phyloP scores from a whole-genome alignment of 2,797 vertebrate genomes.

The Amphiprion clarkii region DNA sequence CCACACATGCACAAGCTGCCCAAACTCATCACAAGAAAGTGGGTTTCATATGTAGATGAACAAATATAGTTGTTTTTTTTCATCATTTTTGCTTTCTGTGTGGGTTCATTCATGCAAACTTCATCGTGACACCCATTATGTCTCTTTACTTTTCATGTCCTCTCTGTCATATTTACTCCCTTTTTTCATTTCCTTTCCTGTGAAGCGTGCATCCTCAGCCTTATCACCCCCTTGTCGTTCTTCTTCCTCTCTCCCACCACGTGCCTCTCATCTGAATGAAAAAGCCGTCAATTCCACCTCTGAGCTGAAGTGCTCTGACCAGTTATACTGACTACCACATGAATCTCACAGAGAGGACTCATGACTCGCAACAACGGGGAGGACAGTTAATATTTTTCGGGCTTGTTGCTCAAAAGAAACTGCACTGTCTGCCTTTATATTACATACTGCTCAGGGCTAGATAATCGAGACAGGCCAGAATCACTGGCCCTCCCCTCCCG shows the following conservation, averaged over 20 bases:
- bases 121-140: constrained; percentile 25
- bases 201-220: constrained; percentile 42
- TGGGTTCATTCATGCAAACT: constrained; percentile 37
- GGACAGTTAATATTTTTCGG: constrained; percentile 44
- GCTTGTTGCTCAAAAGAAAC: constrained; percentile 41
- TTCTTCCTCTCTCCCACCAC: constrained; percentile 4
- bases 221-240: constrained; percentile 32
- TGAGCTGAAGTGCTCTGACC: constrained; percentile 40
- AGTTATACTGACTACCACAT: constrained; percentile 63
- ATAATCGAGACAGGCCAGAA: constrained; percentile 15
- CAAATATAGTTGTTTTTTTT: constrained; percentile 24
- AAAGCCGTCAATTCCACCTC: constrained; percentile 32
- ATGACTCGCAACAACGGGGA: constrained; percentile 38
- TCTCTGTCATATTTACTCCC: constrained; percentile 36
- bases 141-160: constrained; percentile 21
- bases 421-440: constrained; percentile 16
- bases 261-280: constrained; percentile 54
- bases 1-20: not conserved
- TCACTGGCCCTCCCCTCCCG: not conserved
- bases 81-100: not conserved
- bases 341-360: constrained; percentile 32
- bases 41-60: constrained; percentile 29
- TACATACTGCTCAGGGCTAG: not conserved
- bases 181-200: constrained; percentile 70
- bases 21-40: constrained; percentile 25